Evolutionary conservation across 2,797 vertebrate species (phyloP).

Genomic region (Artibeus jamaicensis): DNA sequence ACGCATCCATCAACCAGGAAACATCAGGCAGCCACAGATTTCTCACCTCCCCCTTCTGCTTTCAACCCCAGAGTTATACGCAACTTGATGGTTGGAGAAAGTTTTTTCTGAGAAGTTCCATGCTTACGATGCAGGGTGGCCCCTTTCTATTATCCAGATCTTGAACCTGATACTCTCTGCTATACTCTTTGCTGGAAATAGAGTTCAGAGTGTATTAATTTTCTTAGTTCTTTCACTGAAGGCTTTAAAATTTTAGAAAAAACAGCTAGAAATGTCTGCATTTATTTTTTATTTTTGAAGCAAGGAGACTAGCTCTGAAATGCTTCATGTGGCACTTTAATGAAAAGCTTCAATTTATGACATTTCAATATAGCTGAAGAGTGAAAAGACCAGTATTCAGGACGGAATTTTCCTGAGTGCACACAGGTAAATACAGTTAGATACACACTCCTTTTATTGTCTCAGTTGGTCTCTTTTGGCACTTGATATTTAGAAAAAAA

Average conservation of each 20-base stretch:
- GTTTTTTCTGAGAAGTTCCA: background rate
- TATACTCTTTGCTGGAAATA: background rate
- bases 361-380: background rate
- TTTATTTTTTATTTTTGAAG: slow-evolving; percentile 13
- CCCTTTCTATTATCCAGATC: background rate
- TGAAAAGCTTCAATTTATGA: background rate
- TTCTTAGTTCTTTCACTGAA: background rate
- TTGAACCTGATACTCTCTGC: background rate
- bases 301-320: background rate
- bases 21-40: background rate
- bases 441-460: background rate
- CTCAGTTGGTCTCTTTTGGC: background rate
- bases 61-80: background rate
- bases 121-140: background rate
- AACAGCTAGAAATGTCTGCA: background rate
- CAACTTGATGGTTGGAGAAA: background rate
- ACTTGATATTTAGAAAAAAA: slow-evolving; percentile 2
- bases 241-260: background rate
- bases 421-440: background rate
- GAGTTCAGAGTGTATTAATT: background rate
- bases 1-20: background rate
- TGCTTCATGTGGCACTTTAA: background rate
- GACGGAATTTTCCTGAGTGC: background rate
- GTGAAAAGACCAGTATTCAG: background rate
- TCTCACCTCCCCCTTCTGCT: background rate